phyloP scores from a whole-genome alignment of 2,888 invertebrate genomes.

The Cynaeus angustus region DNA sequence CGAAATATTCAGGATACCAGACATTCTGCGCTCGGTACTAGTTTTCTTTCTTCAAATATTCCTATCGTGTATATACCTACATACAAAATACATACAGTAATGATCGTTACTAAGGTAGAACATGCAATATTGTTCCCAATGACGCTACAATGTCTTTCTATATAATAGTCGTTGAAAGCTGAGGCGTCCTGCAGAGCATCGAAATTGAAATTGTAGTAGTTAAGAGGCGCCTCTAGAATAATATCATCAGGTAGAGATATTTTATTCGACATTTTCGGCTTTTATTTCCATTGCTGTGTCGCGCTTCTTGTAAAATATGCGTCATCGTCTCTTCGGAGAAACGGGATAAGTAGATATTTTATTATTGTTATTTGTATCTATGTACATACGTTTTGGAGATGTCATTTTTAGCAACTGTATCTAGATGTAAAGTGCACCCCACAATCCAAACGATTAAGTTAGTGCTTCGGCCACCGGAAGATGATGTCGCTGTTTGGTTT shows the following conservation, averaged over 20 bases:
- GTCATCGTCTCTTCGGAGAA: constrained; percentile 51
- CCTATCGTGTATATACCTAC: constrained; percentile 42
- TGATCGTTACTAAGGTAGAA: constrained; percentile 50
- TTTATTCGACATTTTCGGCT: constrained; percentile 40
- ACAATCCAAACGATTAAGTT: constrained; percentile 12
- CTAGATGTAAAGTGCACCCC: constrained; percentile 27
- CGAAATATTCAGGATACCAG: constrained; percentile 17
- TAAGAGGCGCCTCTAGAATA: constrained; percentile 32
- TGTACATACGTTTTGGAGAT: constrained; percentile 41
- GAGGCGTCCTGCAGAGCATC: constrained; percentile 41
- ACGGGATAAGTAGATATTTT: constrained; percentile 52
- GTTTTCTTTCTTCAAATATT: constrained; percentile 32
- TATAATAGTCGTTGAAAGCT: constrained; percentile 57
- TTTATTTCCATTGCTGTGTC: constrained; percentile 46
- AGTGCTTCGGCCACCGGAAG: neutral
- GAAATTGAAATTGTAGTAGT: constrained; percentile 27
- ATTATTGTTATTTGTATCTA: constrained; percentile 40
- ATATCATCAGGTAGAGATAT: constrained; percentile 41
- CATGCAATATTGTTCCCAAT: constrained; percentile 58
- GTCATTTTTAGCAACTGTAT: constrained; percentile 30
- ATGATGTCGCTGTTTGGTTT: too few species aligned
- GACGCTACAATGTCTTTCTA: constrained; percentile 69
- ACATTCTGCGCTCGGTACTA: constrained; percentile 36
- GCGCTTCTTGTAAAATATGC: constrained; percentile 49
- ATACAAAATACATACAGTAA: constrained; percentile 31